Conservation (phyloP, 2,113 vertebrate species). For the Chauna torquata region DNA sequence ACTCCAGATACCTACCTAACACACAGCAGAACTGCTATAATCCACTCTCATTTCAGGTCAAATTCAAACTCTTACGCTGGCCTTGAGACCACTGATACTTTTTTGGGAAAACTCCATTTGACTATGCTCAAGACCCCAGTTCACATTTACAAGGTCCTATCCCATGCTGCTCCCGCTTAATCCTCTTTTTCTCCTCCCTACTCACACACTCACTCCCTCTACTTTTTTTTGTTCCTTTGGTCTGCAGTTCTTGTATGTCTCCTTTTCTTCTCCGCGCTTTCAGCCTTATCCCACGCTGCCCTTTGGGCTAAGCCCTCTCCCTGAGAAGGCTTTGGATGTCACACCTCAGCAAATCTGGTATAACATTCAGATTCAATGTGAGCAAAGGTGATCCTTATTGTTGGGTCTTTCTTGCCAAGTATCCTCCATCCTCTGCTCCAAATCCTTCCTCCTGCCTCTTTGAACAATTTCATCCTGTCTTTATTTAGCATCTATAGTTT, state of each 20-base stretch:
- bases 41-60: neutral
- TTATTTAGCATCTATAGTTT: neutral
- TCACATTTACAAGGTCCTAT: neutral
- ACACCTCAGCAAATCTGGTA: neutral
- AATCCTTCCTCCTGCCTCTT: neutral
- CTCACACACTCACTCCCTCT: neutral
- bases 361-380: neutral
- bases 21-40: neutral
- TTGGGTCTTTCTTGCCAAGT: neutral
- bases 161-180: neutral
- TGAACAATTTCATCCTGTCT: neutral
- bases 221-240: neutral
- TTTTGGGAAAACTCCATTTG: neutral
- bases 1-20: neutral
- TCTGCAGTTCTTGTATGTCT: accelerated
- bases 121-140: neutral
- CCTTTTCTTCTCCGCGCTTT: neutral
- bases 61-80: neutral
- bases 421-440: neutral
- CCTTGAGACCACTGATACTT: neutral
- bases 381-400: neutral
- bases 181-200: neutral
- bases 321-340: neutral
- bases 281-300: neutral
- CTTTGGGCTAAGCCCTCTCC: neutral